Conservation (phyloP, 92 coral and sea anemone genomes). For the Actinostola sp. region DNA sequence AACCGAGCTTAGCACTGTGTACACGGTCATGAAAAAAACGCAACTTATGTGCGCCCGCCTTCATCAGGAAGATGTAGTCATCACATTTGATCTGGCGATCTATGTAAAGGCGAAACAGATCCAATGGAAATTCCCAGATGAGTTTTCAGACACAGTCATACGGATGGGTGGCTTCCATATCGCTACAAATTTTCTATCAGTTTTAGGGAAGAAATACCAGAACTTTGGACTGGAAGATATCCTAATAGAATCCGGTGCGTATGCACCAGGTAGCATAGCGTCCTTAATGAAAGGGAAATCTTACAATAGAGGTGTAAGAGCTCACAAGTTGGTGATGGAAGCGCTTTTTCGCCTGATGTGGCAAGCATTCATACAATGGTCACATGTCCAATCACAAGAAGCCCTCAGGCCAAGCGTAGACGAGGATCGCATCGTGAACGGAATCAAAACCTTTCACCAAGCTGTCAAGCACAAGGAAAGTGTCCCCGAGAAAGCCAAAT, state of each 20-base stretch:
- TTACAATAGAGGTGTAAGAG: conserved; percentile 48
- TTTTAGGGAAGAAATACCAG: conserved; percentile 31
- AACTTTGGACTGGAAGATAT: conserved; percentile 51
- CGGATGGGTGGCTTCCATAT: conserved; percentile 46
- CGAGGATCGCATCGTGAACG: not conserved
- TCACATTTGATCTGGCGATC: too few species aligned
- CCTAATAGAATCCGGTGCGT: conserved; percentile 53
- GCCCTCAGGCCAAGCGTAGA: not conserved
- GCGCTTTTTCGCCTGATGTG: conserved; percentile 50
- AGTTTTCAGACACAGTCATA: conserved; percentile 18
- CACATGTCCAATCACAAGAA: not conserved
- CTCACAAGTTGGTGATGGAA: conserved; percentile 48
- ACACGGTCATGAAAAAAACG: too few species aligned
- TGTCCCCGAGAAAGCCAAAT: too few species aligned
- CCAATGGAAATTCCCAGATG: not conserved
- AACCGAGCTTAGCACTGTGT: too few species aligned
- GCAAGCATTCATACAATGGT: conserved; percentile 36
- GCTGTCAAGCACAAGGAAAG: too few species aligned
- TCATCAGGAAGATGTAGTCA: too few species aligned
- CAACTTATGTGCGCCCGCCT: too few species aligned
- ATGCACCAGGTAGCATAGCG: conserved; percentile 29
- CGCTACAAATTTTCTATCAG: conserved; percentile 20
- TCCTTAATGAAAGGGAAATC: conserved; percentile 33
- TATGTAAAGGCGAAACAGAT: too few species aligned
- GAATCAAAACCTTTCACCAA: not conserved